Base-by-base conservation (phyloP, 2,888 invertebrate genomes). In the Drosophila nigricruria region DNA sequence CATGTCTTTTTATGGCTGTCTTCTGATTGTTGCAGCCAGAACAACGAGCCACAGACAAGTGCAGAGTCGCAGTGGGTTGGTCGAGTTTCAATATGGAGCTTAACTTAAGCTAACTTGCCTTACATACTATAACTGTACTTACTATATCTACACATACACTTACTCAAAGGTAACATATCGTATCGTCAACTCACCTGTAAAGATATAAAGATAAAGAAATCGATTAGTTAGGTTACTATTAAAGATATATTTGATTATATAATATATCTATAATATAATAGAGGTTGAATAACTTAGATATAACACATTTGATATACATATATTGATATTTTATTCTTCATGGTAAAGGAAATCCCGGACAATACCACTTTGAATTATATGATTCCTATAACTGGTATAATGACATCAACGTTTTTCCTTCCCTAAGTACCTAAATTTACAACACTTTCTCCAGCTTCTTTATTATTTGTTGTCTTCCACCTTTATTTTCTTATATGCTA, bases 111-210 rank as follows among this genome's bases (percentile, higher is more conserved):
- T 27, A 43, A 36, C 50, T 58, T 32, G 20, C 18, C 9, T 18
- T 14, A 49, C 18, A 38, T 47, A 40, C 9, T 12, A 25, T 47
- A 65, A 4, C 20, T 20, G n/a, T 14, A 49, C 32, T 34, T 56
- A 38, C 16, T 18, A 43, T 49, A 59, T 18, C 23, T 43, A 9
- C 1, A 10, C 50, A 45, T 12, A 42, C 60, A 54, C 69, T 64
- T 69, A 71, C 57, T 53, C 14, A 16, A 18, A 1, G 10, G n/a
- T 18, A 47, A 34, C 6, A 20, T 8, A 25, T 5, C 5, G 9
- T 14, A 30, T 27, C 6, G n/a, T 32, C n/a, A n/a, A 75, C 86
- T 87, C 42, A 86, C 86, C 86, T 86, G 78, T 0, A 89, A 86
- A 71, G 58, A 80, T 18, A 72, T 10, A 64, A 50, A 63, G 36